Evolutionary conservation across 2,888 invertebrate species (phyloP), one percentile per base, ranked within the genome.

Genomic region (Vandiemenella viatica): DNA sequence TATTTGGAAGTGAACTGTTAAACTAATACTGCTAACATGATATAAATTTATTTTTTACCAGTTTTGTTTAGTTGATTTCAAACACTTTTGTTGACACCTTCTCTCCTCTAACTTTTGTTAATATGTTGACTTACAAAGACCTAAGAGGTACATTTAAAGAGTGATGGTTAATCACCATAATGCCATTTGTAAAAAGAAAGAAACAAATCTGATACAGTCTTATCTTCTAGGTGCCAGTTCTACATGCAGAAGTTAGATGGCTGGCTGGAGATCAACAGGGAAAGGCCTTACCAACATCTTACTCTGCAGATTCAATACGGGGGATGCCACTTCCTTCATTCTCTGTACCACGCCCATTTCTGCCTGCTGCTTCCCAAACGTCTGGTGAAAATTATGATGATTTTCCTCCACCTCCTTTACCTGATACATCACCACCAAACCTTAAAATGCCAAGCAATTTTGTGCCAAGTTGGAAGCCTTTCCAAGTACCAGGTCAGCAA

Each of bases 361-460:
- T 21, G 8, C 22, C 47, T 15, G n/a, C 43, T 21, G 6, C 16
- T 3, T 17, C 46, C 15, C 21, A 22, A 20, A 16, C 19, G 5
- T 10, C 26, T 15, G 32, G 18, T 8, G 26, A 15, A 55, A 37
- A 55, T 50, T 21, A 42, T 57, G 40, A 23, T 23, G 18, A 41
- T 8, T 37, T 47, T 22, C 45, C 44, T 7, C 49, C 53, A 8
- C 53, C 48, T 5, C 49, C 51, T 5, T 45, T 48, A 8, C 47
- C 49, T 5, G 32, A 37, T 13, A 47, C 49, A 1, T 41, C 46
- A 13, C 48, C 49, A 5, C 32, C 49, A 10, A 41, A 45, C 18
- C 38, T 53, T 17, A 50, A 45, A 43, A 53, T 43, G n/a, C 53
- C 53, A 22, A 49, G 50, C 13, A 43, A 45, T 5, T 53, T 53